Evolutionary conservation across 2,888 invertebrate genomes (phyloP).

Genomic region (Cacoxenus indagator): DNA sequence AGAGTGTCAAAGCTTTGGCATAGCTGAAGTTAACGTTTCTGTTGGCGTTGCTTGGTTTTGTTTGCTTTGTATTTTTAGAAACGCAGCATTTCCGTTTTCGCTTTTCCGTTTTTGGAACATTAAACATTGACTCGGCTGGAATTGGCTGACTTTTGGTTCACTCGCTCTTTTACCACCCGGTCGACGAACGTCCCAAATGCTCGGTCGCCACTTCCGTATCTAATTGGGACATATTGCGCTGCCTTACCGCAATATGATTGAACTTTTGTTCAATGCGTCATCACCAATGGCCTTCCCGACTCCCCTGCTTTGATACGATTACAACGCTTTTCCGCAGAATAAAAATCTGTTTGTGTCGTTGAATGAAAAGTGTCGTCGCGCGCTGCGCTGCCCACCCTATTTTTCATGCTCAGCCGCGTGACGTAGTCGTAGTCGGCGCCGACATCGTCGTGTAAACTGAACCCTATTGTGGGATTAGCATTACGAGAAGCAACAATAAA

Average conservation of each 20-base stretch:
- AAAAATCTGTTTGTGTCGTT: background rate
- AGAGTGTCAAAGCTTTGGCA: too few species aligned
- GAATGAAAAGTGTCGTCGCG: background rate
- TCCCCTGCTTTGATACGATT: background rate
- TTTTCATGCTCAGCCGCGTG: slow-evolving; percentile 58
- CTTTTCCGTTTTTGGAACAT: slow-evolving; percentile 24
- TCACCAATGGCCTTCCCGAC: background rate
- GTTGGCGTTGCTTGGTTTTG: background rate
- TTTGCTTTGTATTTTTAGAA: background rate
- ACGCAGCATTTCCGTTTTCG: slow-evolving; percentile 52
- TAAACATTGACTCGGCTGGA: background rate
- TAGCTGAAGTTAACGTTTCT: slow-evolving; percentile 15
- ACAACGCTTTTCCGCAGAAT: background rate
- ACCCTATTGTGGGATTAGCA: slow-evolving; percentile 5
- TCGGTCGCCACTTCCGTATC: slow-evolving; percentile 58
- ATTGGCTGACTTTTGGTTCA: slow-evolving; percentile 13
- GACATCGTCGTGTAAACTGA: slow-evolving; percentile 8
- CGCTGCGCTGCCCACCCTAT: slow-evolving; percentile 31
- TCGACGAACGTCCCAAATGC: slow-evolving; percentile 30
- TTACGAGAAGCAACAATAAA: slow-evolving; percentile 25
- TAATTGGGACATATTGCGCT: slow-evolving; percentile 40
- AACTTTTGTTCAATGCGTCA: background rate
- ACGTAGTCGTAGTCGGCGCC: too few species aligned
- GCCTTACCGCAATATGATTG: background rate
- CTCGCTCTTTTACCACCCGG: background rate